phyloP scores from a whole-genome alignment of 2,113 vertebrate species.

The Addax nasomaculatus region DNA sequence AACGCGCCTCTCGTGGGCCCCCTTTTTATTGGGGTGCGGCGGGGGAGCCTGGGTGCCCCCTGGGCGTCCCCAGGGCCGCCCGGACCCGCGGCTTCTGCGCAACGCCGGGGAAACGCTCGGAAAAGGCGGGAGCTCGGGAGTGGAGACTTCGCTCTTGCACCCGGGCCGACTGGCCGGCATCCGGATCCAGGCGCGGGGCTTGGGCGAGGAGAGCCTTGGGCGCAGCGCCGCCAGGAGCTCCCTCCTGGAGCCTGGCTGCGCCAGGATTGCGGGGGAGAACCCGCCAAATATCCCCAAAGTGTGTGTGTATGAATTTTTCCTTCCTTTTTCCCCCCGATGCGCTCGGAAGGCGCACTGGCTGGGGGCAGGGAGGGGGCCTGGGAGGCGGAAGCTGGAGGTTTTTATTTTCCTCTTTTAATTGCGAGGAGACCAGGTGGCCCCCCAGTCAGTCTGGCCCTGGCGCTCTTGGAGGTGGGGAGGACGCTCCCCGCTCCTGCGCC shows the following conservation, averaged over 20 bases:
- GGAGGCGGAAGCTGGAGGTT: constrained; percentile 61
- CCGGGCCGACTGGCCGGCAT: not conserved
- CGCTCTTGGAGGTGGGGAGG: not conserved
- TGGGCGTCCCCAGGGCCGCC: not conserved
- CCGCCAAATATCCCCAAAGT: not conserved
- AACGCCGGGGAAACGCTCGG: not conserved
- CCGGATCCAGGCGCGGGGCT: not conserved
- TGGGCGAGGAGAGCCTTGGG: not conserved
- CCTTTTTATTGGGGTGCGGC: constrained; percentile 56
- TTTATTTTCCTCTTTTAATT: constrained; percentile 53
- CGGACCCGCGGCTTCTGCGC: not conserved
- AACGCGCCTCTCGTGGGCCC: not conserved
- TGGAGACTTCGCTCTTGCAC: not conserved
- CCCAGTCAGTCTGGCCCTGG: not conserved
- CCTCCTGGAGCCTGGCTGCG: not conserved
- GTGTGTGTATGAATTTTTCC: not conserved
- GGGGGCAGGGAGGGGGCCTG: constrained; percentile 28
- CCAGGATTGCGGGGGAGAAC: not conserved
- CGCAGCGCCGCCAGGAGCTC: not conserved
- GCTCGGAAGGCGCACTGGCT: not conserved
- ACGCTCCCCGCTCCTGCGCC: not conserved
- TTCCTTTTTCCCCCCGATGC: not conserved
- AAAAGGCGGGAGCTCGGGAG: constrained; percentile 1
- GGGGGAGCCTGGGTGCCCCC: not conserved
- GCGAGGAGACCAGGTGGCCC: not conserved